Evolutionary conservation across 2,888 invertebrate genomes (phyloP).

Genomic region (Carterocephalus palaemon): DNA sequence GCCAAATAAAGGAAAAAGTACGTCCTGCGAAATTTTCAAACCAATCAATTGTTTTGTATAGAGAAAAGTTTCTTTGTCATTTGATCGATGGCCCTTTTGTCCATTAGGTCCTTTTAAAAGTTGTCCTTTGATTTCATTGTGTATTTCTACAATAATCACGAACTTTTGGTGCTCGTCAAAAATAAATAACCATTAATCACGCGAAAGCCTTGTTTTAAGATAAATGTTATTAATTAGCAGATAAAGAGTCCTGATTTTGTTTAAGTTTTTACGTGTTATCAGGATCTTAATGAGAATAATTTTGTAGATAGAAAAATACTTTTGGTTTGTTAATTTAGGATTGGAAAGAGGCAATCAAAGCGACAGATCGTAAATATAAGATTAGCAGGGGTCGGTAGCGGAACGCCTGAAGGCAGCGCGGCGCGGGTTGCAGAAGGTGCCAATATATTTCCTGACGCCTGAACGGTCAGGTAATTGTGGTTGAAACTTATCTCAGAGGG

Average conservation of each 20-base stretch:
- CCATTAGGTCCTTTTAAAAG: slow-evolving; percentile 74
- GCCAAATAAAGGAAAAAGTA: slow-evolving; percentile 50
- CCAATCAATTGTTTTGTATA: slow-evolving; percentile 66
- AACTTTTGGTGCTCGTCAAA: slow-evolving; percentile 49
- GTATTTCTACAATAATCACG: slow-evolving; percentile 60
- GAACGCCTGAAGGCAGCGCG: slow-evolving; percentile 38
- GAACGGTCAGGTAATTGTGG: slow-evolving; percentile 76
- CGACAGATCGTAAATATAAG: slow-evolving; percentile 54
- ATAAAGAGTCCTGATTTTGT: slow-evolving; percentile 3
- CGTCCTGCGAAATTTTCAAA: slow-evolving; percentile 52
- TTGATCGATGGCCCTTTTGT: slow-evolving; percentile 75
- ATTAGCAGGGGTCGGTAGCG: slow-evolving; percentile 46
- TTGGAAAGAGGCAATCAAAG: slow-evolving; percentile 28
- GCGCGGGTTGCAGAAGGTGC: slow-evolving; percentile 62
- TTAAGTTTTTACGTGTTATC: slow-evolving; percentile 6
- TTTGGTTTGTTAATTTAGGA: slow-evolving; percentile 19
- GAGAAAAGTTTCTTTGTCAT: slow-evolving; percentile 70
- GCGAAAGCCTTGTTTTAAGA: slow-evolving; percentile 49
- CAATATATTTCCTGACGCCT: slow-evolving; percentile 76
- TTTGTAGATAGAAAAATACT: slow-evolving; percentile 3
- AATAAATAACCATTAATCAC: slow-evolving; percentile 63
- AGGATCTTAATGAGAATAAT: background rate
- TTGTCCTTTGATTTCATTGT: slow-evolving; percentile 72
- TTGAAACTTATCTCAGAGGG: slow-evolving; percentile 73
- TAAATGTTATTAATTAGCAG: slow-evolving; percentile 34